These are phyloP conservation scores for Halocynthia roretzi DNA, from an alignment of 23 tunicate genomes.

Conservation along the genomic window DNA sequence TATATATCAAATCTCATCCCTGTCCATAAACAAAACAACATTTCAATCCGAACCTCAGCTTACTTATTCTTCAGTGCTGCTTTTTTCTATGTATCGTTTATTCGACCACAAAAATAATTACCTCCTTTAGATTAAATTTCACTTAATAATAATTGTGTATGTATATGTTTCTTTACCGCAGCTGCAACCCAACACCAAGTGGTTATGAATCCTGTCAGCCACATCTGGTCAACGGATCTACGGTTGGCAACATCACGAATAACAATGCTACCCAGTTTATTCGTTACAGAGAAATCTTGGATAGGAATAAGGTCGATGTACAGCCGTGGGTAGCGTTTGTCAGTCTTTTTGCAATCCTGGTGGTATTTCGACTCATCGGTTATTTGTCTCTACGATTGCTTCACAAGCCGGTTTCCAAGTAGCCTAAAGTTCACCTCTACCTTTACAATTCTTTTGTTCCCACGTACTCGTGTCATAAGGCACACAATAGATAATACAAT, in stretches of 20 bases:
- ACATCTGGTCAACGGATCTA: neutral
- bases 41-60: too few relatives aligned
- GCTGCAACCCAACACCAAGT: conserved; percentile 60
- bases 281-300: conserved; percentile 43
- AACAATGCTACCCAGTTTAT: conserved; percentile 32
- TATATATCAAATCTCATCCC: too few relatives aligned
- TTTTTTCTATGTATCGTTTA: too few relatives aligned
- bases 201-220: conserved; percentile 48
- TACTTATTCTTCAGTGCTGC: too few relatives aligned
- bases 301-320: conserved; percentile 26
- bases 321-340: conserved; percentile 45
- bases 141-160: neutral
- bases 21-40: too few relatives aligned
- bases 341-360: conserved; percentile 28
- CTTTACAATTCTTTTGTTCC: too few relatives aligned
- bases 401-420: conserved; percentile 78
- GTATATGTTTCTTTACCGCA: conserved; percentile 17
- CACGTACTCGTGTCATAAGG: too few relatives aligned
- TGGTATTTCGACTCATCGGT: conserved; percentile 53
- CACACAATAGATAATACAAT: too few relatives aligned
- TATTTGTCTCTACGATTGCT: conserved; percentile 52
- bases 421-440: neutral
- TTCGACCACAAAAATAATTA: too few relatives aligned
- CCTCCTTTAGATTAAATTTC: too few relatives aligned
- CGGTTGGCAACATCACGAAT: neutral